Base-by-base conservation (phyloP, 1,140 invertebrate species). In the Drosophila equinoxialis region DNA sequence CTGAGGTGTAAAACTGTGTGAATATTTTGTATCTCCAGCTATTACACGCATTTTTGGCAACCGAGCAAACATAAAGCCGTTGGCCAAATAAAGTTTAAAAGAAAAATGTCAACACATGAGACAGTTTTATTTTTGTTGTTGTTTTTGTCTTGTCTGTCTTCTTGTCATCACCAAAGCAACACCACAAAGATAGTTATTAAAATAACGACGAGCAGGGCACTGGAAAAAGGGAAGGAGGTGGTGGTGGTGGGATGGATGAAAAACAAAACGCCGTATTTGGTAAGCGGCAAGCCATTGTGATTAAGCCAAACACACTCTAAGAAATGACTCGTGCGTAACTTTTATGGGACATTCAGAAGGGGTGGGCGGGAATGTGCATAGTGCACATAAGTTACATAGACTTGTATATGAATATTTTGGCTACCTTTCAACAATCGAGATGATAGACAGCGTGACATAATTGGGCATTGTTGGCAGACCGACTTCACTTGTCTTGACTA, bases 21-120 rank as follows among this genome's bases (percentile, higher is more conserved):
- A 87, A 86, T 87, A 86, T 86, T 87, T 86, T 83, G 45, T 51
- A 51, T 51, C 30, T 30, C 69, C 72, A 75, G 79, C 77, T 75
- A 87, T 87, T 87, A 89, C 76, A 87, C 83, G 84, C 79, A 79
- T 81, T 81, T 83, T 85, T 86, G 79, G 79, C 73, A 86, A 77
- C 65, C 37, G 20, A 8, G 20, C 17, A 17, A 65, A 86, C 79
- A 78, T 67, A 54, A 71, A 51, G 58, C 64, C 57, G 73, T 85
- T 75, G 62, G 75, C 82, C 82, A 83, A 86, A 86, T 83, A 87
- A 71, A 87, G 83, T 66, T 65, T 71, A 61, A 65, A 81, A 86
- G 60, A 81, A 73, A 86, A 87, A 79, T 87, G 83, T 87, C 83
- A 87, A 80, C 83, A 89, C 80, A 74, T 87, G 69, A 69, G 77